Evolutionary conservation across 2,888 invertebrate genomes (phyloP).

Genomic region (Hirudinaria manillensis): DNA sequence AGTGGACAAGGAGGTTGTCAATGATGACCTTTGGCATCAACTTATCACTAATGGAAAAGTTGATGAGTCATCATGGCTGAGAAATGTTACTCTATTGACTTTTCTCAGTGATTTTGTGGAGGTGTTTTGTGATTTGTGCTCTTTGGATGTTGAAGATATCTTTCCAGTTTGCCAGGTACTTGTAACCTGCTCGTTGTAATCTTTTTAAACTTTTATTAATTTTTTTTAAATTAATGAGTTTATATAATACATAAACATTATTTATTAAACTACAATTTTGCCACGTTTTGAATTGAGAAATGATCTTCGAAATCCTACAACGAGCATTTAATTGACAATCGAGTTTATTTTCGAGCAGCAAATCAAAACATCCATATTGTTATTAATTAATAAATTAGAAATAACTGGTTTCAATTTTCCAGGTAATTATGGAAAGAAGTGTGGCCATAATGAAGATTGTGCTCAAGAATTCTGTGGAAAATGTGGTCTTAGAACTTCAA

Average conservation of each 20-base stretch:
- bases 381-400: neutral
- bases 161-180: conserved; percentile 8
- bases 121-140: conserved; percentile 6
- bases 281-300: no score
- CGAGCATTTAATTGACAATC: neutral
- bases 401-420: neutral
- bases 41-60: no score
- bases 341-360: no score
- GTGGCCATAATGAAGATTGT: neutral
- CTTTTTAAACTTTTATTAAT: neutral
- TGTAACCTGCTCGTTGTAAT: neutral
- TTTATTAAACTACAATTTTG: neutral
- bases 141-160: neutral
- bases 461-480: neutral
- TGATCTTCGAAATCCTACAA: neutral
- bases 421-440: conserved; percentile 6
- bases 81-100: neutral
- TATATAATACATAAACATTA: neutral
- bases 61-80: neutral
- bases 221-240: neutral
- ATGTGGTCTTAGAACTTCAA: neutral
- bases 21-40: no score
- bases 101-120: neutral
- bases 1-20: neutral
- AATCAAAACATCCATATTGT: neutral